Evolutionary conservation across 1,140 invertebrate genomes (phyloP), one percentile per base, ranked within the genome.

Genomic region (Goniozus legneri): DNA sequence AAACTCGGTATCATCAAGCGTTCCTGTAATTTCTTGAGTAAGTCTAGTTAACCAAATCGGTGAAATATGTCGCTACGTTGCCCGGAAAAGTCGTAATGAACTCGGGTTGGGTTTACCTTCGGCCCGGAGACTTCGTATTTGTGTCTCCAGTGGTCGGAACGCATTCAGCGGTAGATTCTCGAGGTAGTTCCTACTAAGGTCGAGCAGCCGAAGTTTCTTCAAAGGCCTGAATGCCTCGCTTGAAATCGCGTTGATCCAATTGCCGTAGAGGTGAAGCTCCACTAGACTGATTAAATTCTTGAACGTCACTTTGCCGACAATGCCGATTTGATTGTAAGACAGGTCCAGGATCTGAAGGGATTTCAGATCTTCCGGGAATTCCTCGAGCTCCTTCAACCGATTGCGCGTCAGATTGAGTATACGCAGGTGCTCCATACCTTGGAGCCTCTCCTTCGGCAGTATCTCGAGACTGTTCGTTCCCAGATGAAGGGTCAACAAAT

Each of bases 351-450:
- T 83, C 65, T 91, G 85, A 39, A 95, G 67, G 10, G 82, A 82
- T 37, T 83, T 82, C 14, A 93, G 73, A 67, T 94, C 89, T 1
- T 76, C 59, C 3, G 89, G 87, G 64, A 95, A 92, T 52, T 90
- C 85, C 67, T 91, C 89, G 1, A 95, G 73, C 54, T 91, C 88
- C 61, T 85, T 85, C 6, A 95, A 75, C 22, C 79, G 80, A 68
- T 95, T 95, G 51, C 85, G 82, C 2, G 91, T 91, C 7, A 94
- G 76, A 76, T 95, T 95, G 2, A 95, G 74, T 18, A 84, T 64
- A 33, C 85, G 73, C 22, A 92, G 74, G 44, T 84, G 79, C 50
- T 80, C 79, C 31, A 95, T 72, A 3, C 91, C 91, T 62, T 87
- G 84, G 7, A 95, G 74, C 41, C 92, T 77, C 67, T 95, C 92